A percentile compares a stretch with the other conserved stretches of the same genome.
These are phyloP conservation scores for Gadopsis bispinosus DNA, from an alignment of 2,797 vertebrate species.

Conservation along the genomic window DNA sequence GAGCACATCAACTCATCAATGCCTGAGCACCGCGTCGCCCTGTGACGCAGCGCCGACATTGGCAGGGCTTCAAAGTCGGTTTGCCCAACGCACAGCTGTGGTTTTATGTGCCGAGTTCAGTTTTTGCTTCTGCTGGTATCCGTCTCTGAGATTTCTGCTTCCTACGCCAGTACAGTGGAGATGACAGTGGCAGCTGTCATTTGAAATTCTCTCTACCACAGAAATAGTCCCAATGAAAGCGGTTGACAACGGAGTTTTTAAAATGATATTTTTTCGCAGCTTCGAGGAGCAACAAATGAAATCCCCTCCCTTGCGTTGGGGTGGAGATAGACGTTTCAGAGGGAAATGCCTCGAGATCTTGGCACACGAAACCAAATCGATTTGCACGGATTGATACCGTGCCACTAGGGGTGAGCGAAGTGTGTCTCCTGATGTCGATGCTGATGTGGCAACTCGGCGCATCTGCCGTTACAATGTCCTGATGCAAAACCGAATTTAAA, in stretches of 20 bases:
- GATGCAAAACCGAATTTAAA: neutral
- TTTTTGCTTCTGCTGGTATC: too few species aligned
- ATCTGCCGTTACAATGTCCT: neutral
- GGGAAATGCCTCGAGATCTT: neutral
- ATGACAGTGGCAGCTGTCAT: slow-evolving; percentile 2
- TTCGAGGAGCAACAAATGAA: neutral
- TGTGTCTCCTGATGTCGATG: neutral
- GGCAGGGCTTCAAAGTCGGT: neutral
- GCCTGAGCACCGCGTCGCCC: neutral
- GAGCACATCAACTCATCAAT: neutral
- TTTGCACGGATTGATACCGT: neutral
- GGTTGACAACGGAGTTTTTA: neutral
- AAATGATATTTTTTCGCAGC: neutral
- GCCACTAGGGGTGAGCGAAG: neutral
- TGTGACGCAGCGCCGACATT: neutral
- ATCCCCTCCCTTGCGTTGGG: neutral
- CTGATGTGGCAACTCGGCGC: neutral
- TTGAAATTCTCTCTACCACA: neutral
- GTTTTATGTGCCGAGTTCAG: slow-evolving; percentile 5
- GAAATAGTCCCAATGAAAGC: neutral
- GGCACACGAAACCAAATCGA: neutral
- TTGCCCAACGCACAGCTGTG: neutral
- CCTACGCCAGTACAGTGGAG: neutral
- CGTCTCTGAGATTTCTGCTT: neutral
- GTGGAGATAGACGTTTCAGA: neutral